Conservation (phyloP, 2,797 vertebrate genomes). For the Oryzias dopingdopingensis region DNA sequence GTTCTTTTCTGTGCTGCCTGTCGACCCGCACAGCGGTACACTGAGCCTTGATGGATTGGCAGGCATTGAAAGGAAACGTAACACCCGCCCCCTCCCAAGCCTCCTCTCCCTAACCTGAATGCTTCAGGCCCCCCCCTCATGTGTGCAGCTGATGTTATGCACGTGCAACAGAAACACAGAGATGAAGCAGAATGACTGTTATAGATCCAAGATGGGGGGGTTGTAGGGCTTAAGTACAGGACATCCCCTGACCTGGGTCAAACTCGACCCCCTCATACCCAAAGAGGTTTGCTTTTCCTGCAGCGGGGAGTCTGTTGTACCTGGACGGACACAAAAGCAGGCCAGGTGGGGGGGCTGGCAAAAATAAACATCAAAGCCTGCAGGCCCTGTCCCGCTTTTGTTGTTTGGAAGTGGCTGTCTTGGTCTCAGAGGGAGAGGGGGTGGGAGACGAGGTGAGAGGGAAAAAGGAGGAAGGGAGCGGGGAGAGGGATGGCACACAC, state of each 20-base stretch:
- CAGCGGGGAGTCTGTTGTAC: slow-evolving; percentile 75
- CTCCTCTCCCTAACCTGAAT: slow-evolving; percentile 7
- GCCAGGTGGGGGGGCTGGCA: slow-evolving; percentile 65
- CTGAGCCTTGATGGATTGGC: slow-evolving; percentile 97
- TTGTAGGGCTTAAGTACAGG: slow-evolving; percentile 78
- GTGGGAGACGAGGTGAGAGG: slow-evolving; percentile 37
- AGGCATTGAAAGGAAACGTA: slow-evolving; percentile 91
- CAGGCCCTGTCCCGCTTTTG: slow-evolving; percentile 76
- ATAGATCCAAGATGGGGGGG: slow-evolving; percentile 43
- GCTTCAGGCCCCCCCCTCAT: not conserved
- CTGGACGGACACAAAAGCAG: slow-evolving; percentile 84
- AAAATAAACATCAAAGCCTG: slow-evolving; percentile 85
- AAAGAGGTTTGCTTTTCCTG: slow-evolving; percentile 43
- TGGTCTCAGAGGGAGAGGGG: slow-evolving; percentile 17
- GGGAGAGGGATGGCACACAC: slow-evolving; percentile 72
- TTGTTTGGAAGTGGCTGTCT: slow-evolving; percentile 80
- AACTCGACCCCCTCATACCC: slow-evolving; percentile 19
- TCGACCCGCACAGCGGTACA: slow-evolving; percentile 90
- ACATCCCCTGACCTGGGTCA: slow-evolving; percentile 74
- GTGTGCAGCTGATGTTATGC: slow-evolving; percentile 20
- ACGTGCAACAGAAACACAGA: not conserved
- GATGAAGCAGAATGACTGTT: slow-evolving; percentile 26
- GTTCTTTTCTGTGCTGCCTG: slow-evolving; percentile 84
- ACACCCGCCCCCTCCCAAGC: slow-evolving; percentile 54
- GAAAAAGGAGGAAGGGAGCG: slow-evolving; percentile 19